Evolutionary conservation across 1,140 invertebrate genomes (phyloP).

Genomic region (Zaprionus ghesquierei): DNA sequence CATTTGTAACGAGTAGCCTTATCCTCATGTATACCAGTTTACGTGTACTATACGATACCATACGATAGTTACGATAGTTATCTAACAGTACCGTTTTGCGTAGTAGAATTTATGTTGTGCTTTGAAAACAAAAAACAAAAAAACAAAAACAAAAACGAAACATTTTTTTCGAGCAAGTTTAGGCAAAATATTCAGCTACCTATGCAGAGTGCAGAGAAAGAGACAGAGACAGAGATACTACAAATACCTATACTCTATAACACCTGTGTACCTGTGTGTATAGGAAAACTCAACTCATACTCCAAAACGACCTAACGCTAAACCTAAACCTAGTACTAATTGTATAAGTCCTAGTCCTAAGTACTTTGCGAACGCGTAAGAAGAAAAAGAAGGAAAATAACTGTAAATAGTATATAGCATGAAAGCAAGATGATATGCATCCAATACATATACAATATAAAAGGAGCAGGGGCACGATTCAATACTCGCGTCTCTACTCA

Average conservation of each 20-base stretch:
- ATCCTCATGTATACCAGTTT: constrained; percentile 81
- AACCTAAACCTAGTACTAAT: constrained; percentile 24
- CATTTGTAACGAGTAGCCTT: constrained; percentile 81
- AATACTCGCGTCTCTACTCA: constrained; percentile 5
- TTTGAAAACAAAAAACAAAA: constrained; percentile 30
- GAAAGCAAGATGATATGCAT: constrained; percentile 11
- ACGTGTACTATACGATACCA: constrained; percentile 64
- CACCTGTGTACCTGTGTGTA: constrained; percentile 72
- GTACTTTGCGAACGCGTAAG: constrained; percentile 5
- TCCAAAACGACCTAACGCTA: constrained; percentile 35
- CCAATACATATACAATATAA: constrained; percentile 2
- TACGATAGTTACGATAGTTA: constrained; percentile 57
- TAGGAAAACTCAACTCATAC: constrained; percentile 23
- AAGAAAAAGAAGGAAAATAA: background rate
- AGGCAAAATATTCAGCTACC: constrained; percentile 16
- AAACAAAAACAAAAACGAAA: background rate
- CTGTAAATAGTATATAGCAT: constrained; percentile 37
- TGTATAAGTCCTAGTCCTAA: constrained; percentile 10
- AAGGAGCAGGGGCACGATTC: no score
- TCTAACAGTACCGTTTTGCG: constrained; percentile 25
- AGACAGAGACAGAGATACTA: constrained; percentile 6
- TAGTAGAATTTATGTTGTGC: constrained; percentile 75
- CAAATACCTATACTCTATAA: constrained; percentile 43
- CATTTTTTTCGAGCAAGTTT: no score
- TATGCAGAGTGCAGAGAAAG: constrained; percentile 35